These are phyloP conservation scores for Trinorchestia longiramus DNA, from an alignment of 1,140 invertebrate species.

Conservation along the genomic window DNA sequence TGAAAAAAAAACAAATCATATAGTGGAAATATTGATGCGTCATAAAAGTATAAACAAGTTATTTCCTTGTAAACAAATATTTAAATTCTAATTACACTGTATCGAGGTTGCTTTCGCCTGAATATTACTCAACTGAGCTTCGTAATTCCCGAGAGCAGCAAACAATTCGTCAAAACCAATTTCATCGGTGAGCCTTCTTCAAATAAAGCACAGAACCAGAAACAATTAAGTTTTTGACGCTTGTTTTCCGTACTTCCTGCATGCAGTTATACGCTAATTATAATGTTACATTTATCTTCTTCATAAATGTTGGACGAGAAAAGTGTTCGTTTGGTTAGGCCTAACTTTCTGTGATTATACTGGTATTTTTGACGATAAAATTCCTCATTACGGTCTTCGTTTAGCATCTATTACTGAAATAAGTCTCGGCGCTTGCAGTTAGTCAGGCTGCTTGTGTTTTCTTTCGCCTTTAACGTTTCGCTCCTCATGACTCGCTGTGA, in stretches of 20 bases:
- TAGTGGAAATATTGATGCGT: neutral
- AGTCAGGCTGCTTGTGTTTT: neutral
- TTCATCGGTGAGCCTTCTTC: no score
- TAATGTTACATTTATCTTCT: no score
- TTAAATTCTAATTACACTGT: neutral
- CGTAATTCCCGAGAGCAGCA: neutral
- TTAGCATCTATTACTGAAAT: neutral
- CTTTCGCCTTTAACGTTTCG: neutral
- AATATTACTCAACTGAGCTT: neutral
- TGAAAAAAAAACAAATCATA: neutral
- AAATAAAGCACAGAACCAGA: no score
- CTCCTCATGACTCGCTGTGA: no score
- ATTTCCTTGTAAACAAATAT: neutral
- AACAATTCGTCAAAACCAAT: no score
- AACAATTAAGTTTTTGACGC: no score
- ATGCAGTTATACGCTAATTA: no score
- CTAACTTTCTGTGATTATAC: no score
- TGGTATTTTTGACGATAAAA: no score
- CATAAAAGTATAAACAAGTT: neutral
- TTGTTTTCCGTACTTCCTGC: no score
- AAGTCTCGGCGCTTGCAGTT: neutral
- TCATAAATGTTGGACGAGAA: no score
- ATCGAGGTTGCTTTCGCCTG: neutral
- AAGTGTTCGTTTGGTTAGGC: no score
- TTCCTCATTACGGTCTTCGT: neutral